Evolutionary conservation across 2,113 vertebrate species (phyloP).

Genomic region (Speoplatyrhinus poulsoni): DNA sequence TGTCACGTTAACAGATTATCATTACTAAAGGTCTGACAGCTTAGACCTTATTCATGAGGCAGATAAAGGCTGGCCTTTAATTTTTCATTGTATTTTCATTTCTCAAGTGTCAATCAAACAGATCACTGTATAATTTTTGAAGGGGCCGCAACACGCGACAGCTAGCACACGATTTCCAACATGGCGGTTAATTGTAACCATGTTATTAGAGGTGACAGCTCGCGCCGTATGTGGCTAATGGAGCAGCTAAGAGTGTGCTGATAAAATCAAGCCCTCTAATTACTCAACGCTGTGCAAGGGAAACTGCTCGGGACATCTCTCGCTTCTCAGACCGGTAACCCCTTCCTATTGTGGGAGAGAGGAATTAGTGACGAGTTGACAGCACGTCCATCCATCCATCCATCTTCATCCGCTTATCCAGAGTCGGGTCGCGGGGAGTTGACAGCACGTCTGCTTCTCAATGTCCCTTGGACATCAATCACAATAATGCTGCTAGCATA

Average conservation of each 20-base stretch:
- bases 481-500: too few relatives aligned
- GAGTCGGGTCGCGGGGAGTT: too few relatives aligned
- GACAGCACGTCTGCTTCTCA: too few relatives aligned
- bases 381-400: too few relatives aligned
- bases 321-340: too few relatives aligned
- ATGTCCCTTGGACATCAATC: too few relatives aligned
- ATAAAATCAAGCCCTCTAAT: constrained; percentile 14
- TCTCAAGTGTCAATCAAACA: background rate
- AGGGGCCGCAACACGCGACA: background rate
- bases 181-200: constrained; percentile 18
- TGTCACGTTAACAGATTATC: background rate
- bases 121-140: constrained; percentile 4
- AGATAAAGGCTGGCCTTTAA: background rate
- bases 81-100: background rate
- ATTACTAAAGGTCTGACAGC: background rate
- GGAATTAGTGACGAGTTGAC: too few relatives aligned
- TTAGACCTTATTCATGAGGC: background rate
- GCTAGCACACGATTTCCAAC: background rate
- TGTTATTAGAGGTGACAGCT: constrained; percentile 5
- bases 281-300: background rate
- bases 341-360: too few relatives aligned
- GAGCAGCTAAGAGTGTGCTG: background rate
- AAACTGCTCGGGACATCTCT: too few relatives aligned
- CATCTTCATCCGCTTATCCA: too few relatives aligned
- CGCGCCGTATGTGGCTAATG: constrained; percentile 17